A percentile compares a stretch with the other conserved stretches of the same genome.
phyloP scores from a whole-genome alignment of 2,888 invertebrate genomes.

The Drosophila borealis region DNA sequence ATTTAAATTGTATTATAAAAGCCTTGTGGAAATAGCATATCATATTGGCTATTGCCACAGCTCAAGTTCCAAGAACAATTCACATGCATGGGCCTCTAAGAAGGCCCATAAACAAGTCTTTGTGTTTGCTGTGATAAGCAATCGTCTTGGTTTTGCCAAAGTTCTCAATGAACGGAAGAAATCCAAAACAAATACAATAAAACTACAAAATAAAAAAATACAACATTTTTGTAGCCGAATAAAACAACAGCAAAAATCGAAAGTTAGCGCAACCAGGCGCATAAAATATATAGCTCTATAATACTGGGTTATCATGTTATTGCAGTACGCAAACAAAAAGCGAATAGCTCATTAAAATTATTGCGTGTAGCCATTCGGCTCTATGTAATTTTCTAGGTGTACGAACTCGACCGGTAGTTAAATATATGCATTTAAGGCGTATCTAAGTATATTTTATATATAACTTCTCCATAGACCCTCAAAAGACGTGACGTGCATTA shows the following conservation, averaged over 20 bases:
- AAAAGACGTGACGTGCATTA: slow-evolving; percentile 36
- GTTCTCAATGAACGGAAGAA: slow-evolving; percentile 46
- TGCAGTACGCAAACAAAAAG: slow-evolving; percentile 19
- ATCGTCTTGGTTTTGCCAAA: slow-evolving; percentile 30
- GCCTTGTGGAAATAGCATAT: neutral
- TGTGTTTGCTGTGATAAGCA: slow-evolving; percentile 41
- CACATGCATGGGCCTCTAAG: slow-evolving; percentile 1
- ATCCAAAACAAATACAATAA: slow-evolving; percentile 31
- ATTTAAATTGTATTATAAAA: slow-evolving; percentile 24
- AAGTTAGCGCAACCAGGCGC: slow-evolving; percentile 19
- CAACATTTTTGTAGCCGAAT: neutral
- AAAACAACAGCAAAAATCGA: slow-evolving; percentile 20
- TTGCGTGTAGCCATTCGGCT: slow-evolving; percentile 7
- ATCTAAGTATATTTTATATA: slow-evolving; percentile 6
- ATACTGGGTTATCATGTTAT: slow-evolving; percentile 24
- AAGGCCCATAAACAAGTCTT: slow-evolving; percentile 31
- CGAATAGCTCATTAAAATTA: slow-evolving; percentile 29
- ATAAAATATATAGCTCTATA: slow-evolving; percentile 28
- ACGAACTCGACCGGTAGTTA: slow-evolving; percentile 41
- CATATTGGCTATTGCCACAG: neutral
- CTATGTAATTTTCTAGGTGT: slow-evolving; percentile 16
- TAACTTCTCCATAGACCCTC: slow-evolving; percentile 3
- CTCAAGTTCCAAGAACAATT: slow-evolving; percentile 23
- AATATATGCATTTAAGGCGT: slow-evolving; percentile 13
- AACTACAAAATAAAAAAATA: slow-evolving; percentile 4